phyloP scores from a whole-genome alignment of 2,113 vertebrate genomes.

The Daubentonia madagascariensis region DNA sequence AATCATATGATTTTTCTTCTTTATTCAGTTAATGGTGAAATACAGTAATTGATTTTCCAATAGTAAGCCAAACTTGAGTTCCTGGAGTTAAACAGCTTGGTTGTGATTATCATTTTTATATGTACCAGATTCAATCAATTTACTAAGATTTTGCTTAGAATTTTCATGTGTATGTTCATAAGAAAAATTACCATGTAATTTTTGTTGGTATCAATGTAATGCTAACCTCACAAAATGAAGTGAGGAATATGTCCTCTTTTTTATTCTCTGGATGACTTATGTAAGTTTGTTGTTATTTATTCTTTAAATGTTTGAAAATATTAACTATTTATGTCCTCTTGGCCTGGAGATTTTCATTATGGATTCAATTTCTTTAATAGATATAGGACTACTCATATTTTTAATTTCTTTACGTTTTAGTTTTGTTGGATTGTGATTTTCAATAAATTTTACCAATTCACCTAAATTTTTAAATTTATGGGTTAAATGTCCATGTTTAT shows the following conservation, averaged over 20 bases:
- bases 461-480: background rate
- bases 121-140: background rate
- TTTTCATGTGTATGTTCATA: background rate
- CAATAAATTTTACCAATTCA: background rate
- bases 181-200: background rate
- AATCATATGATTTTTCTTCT: background rate
- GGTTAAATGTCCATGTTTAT: conserved; percentile 14
- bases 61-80: background rate
- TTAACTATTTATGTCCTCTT: background rate
- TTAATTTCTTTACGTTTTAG: background rate
- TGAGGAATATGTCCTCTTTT: background rate
- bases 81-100: background rate
- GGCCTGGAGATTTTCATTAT: background rate
- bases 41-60: background rate
- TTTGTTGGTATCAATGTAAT: background rate
- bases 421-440: conserved; percentile 6
- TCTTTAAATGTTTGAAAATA: background rate
- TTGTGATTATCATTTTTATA: background rate
- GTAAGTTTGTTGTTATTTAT: background rate
- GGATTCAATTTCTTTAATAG: background rate
- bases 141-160: background rate
- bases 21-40: background rate
- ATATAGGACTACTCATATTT: background rate
- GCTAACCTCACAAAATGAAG: background rate
- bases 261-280: background rate